Percentiles rank a stretch among this genome's conserved stretches.
phyloP scores from a whole-genome alignment of 2,113 vertebrate species.

The Misgurnus mizolepis region DNA sequence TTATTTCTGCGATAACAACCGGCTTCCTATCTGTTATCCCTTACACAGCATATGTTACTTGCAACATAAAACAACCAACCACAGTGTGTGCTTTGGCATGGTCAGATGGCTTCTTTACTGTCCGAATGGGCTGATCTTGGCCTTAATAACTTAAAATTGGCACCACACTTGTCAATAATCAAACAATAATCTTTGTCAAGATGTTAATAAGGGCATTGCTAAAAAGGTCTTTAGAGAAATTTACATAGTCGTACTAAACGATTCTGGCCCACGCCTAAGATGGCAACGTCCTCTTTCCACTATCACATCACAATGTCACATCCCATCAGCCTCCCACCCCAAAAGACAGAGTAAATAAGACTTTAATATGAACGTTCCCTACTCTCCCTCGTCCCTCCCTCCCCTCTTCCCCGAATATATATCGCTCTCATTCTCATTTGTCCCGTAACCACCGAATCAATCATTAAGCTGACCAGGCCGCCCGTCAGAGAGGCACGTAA shows the following conservation, averaged over 20 bases:
- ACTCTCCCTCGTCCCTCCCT: constrained; percentile 40
- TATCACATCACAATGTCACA: constrained; percentile 1
- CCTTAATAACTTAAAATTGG: background rate
- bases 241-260: constrained; percentile 51
- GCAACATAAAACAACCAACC: no score
- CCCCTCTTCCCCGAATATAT: constrained; percentile 51
- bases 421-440: constrained; percentile 47
- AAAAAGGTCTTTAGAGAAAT: background rate
- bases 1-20: background rate
- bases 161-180: background rate
- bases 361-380: constrained; percentile 26
- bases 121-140: background rate
- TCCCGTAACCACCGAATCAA: constrained; percentile 38
- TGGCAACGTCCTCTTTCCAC: background rate
- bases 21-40: no score
- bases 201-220: background rate
- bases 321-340: constrained; percentile 31
- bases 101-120: background rate
- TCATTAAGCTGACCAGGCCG: constrained; percentile 27
- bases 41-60: no score
- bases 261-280: constrained; percentile 20
- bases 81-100: no score
- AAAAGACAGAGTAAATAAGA: constrained; percentile 54
- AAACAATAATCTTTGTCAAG: background rate
- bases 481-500: constrained; percentile 46